Percentiles rank a stretch among this genome's conserved stretches.
Evolutionary conservation across 2,888 invertebrate genomes (phyloP).

Genomic region (Lasioglossum calceatum): DNA sequence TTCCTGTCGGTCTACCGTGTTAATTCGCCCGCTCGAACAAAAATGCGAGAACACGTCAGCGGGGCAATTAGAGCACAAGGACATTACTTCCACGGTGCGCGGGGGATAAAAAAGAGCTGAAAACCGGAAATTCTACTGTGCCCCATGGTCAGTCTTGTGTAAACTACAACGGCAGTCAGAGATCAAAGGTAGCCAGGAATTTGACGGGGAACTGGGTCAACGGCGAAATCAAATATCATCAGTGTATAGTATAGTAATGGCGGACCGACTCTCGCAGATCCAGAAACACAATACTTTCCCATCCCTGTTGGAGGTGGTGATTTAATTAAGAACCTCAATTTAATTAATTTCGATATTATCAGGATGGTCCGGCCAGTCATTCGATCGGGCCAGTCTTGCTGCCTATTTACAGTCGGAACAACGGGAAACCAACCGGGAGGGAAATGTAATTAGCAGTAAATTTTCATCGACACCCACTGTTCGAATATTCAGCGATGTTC

Average conservation of each 20-base stretch:
- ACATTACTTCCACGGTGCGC: conserved; percentile 28
- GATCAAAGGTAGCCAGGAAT: conserved; percentile 62
- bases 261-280: background rate
- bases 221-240: conserved; percentile 64
- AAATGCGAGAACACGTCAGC: conserved; percentile 55
- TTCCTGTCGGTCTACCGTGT: conserved; percentile 55
- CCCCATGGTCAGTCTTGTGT: conserved; percentile 54
- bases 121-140: conserved; percentile 46
- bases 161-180: conserved; percentile 48
- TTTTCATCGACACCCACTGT: conserved; percentile 44
- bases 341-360: conserved; percentile 59
- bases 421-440: conserved; percentile 2
- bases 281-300: conserved; percentile 42
- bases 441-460: conserved; percentile 71
- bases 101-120: conserved; percentile 10
- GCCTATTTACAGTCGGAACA: conserved; percentile 36
- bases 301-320: conserved; percentile 16
- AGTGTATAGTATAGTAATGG: conserved; percentile 27
- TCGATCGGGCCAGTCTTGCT: conserved; percentile 19
- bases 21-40: conserved; percentile 61
- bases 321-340: conserved; percentile 44
- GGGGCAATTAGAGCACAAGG: conserved; percentile 66
- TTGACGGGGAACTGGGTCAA: conserved; percentile 50
- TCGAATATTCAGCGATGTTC: background rate
- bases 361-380: background rate